Conservation (phyloP, 2,797 vertebrate species). For the Labroides dimidiatus region DNA sequence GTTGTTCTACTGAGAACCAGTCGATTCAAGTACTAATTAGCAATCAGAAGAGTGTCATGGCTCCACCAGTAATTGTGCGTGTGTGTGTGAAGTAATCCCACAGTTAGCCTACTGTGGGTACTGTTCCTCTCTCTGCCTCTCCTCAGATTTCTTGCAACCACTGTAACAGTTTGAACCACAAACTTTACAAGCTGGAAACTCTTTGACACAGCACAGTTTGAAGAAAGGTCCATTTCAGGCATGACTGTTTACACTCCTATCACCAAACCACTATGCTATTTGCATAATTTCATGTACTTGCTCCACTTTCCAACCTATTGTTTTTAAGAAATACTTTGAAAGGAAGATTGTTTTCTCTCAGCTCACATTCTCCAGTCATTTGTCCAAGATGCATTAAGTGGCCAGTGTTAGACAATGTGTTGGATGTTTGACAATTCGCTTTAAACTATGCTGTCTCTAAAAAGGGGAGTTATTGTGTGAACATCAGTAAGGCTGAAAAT, state of each 20-base stretch:
- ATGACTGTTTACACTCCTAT: slow-evolving; percentile 50
- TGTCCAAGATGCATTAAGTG: slow-evolving; percentile 72
- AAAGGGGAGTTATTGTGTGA: slow-evolving; percentile 48
- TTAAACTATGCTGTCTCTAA: slow-evolving; percentile 73
- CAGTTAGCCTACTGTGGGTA: slow-evolving; percentile 48
- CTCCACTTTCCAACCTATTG: slow-evolving; percentile 75
- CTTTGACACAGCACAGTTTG: slow-evolving; percentile 48
- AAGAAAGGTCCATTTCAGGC: slow-evolving; percentile 54
- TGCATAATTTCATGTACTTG: slow-evolving; percentile 68
- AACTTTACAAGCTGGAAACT: slow-evolving; percentile 59
- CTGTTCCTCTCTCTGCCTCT: slow-evolving; percentile 47
- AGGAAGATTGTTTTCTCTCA: slow-evolving; percentile 71
- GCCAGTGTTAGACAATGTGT: slow-evolving; percentile 74
- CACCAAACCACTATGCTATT: slow-evolving; percentile 68
- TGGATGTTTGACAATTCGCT: slow-evolving; percentile 65
- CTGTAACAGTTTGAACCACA: slow-evolving; percentile 33
- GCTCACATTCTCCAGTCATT: slow-evolving; percentile 72
- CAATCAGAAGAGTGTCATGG: slow-evolving; percentile 77
- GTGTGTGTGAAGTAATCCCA: slow-evolving; percentile 61
- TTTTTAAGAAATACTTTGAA: slow-evolving; percentile 68
- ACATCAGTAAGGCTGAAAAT: slow-evolving; percentile 59
- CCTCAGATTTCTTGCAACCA: slow-evolving; percentile 43
- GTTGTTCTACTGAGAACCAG: slow-evolving; percentile 78
- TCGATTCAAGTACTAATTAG: slow-evolving; percentile 82
- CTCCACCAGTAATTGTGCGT: slow-evolving; percentile 60